Conservation (phyloP, 2,797 vertebrate genomes). For the Eulemur albifrons region DNA sequence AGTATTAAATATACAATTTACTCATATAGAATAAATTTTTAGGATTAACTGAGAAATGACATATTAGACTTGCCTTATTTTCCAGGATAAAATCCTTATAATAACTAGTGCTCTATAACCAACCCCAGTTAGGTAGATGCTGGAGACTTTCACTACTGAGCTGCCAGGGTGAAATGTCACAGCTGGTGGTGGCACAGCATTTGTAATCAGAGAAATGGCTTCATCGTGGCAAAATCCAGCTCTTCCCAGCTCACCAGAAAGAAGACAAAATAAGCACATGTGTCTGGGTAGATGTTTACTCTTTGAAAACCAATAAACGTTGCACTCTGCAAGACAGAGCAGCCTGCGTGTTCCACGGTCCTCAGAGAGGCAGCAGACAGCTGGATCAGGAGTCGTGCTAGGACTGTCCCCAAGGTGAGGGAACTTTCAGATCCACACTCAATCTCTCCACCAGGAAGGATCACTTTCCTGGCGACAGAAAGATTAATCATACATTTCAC, state of each 20-base stretch:
- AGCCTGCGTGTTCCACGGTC: neutral
- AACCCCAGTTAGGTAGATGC: accelerated
- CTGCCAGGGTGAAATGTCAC: too few relatives aligned
- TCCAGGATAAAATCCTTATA: neutral
- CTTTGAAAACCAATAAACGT: slow-evolving; percentile 41
- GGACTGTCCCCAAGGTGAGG: slow-evolving; percentile 53
- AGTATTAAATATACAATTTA: too few relatives aligned
- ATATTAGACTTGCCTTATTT: neutral
- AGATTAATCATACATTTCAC: slow-evolving; percentile 73
- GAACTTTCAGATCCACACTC: neutral
- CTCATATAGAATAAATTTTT: neutral
- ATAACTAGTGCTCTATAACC: neutral
- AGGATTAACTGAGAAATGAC: neutral
- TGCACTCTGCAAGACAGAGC: slow-evolving; percentile 53
- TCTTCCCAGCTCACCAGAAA: neutral
- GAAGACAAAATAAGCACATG: slow-evolving; percentile 27
- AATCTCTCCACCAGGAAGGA: slow-evolving; percentile 39
- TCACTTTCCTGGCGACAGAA: slow-evolving; percentile 58
- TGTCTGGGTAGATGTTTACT: slow-evolving; percentile 9
- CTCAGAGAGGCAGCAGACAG: neutral
- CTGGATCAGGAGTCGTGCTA: neutral
- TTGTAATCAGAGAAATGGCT: neutral
- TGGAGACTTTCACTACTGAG: neutral
- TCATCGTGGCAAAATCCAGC: neutral
- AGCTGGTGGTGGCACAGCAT: neutral